A percentile compares a stretch with the other conserved stretches of the same genome.
Conservation (phyloP, 2,797 vertebrate species). For the Thamnophis elegans region DNA sequence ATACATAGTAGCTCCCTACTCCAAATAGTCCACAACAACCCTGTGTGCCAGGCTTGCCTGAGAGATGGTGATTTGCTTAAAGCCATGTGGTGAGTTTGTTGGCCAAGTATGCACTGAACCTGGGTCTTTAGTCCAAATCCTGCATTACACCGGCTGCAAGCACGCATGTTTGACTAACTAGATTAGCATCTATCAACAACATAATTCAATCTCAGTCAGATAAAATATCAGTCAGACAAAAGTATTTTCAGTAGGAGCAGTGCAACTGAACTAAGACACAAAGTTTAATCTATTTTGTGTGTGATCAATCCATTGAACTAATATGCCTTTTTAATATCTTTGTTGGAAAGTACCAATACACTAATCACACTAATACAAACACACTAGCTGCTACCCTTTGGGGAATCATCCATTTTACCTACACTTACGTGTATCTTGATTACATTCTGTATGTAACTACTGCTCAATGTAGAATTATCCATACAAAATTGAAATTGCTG, state of each 20-base stretch:
- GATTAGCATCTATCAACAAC: background rate
- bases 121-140: background rate
- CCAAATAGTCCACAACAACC: background rate
- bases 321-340: background rate
- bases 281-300: background rate
- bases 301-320: background rate
- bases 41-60: background rate
- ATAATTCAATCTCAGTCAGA: background rate
- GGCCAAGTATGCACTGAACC: background rate
- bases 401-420: background rate
- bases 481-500: background rate
- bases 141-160: background rate
- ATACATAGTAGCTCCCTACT: background rate
- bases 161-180: background rate
- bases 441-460: too few species aligned
- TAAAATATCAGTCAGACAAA: background rate
- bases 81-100: background rate
- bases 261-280: background rate
- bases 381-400: background rate
- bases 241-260: background rate
- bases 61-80: background rate
- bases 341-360: background rate
- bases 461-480: background rate
- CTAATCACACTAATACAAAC: background rate
- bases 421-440: too few species aligned